phyloP scores from a whole-genome alignment of 2,113 vertebrate species.

The Etheostoma spectabile region DNA sequence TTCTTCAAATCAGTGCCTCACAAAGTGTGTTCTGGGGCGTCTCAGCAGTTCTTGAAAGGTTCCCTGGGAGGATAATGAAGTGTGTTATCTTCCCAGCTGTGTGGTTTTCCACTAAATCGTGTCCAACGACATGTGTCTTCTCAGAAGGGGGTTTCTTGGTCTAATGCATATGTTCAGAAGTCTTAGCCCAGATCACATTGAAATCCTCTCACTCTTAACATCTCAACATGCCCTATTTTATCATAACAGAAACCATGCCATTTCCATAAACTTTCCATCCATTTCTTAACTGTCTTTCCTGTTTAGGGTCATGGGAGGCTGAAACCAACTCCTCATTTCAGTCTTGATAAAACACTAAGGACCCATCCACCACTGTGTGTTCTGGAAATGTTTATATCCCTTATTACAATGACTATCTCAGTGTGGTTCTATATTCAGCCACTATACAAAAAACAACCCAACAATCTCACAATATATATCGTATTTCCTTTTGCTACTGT shows the following conservation, averaged over 20 bases:
- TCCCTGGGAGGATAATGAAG: constrained; percentile 45
- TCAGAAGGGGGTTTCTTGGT: background rate
- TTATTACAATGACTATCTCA: background rate
- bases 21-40: constrained; percentile 26
- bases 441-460: background rate
- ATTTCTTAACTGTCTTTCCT: background rate
- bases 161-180: constrained; percentile 24
- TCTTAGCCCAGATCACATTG: constrained; percentile 25
- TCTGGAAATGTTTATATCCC: background rate
- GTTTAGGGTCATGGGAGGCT: constrained; percentile 5
- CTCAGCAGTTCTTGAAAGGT: constrained; percentile 35
- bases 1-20: constrained; percentile 22
- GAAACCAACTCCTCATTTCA: background rate
- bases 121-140: constrained; percentile 14
- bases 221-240: constrained; percentile 35
- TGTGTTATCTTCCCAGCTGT: constrained; percentile 47
- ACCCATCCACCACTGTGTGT: background rate
- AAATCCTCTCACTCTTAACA: background rate
- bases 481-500: background rate
- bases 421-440: background rate
- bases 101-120: constrained; percentile 21
- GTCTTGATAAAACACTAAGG: constrained; percentile 26
- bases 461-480: background rate
- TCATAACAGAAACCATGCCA: constrained; percentile 10
- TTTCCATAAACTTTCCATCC: constrained; percentile 2